Evolutionary conservation across 2,888 invertebrate species (phyloP).

Genomic region (Salticus scenicus): DNA sequence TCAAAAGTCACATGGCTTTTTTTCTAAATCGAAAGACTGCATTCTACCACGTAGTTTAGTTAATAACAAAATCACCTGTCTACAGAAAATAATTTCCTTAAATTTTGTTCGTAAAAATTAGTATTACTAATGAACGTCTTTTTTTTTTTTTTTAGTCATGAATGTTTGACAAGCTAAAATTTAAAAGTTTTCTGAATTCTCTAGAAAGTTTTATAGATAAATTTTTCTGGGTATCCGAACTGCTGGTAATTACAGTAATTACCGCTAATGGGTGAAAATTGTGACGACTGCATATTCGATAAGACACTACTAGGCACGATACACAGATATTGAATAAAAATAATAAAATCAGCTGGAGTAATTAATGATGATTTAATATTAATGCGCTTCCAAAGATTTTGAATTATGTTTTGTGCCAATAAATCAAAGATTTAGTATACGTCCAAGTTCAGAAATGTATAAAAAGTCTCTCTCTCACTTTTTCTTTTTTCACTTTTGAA

Average conservation of each 20-base stretch:
- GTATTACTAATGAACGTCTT: too few relatives aligned
- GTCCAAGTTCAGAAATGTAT: constrained; percentile 29
- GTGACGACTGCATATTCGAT: constrained; percentile 60
- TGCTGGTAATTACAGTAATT: constrained; percentile 62
- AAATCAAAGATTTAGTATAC: constrained; percentile 58
- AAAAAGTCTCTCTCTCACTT: constrained; percentile 17
- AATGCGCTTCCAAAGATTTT: constrained; percentile 59
- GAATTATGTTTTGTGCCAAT: constrained; percentile 57
- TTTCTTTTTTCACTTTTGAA: constrained; percentile 51
- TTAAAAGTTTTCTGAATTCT: too few relatives aligned
- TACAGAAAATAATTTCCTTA: too few relatives aligned
- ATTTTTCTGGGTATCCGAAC: constrained; percentile 7
- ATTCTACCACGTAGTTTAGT: too few relatives aligned
- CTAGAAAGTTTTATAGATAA: too few relatives aligned
- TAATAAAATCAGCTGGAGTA: constrained; percentile 57
- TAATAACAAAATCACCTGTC: too few relatives aligned
- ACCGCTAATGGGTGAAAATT: constrained; percentile 56
- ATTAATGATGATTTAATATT: constrained; percentile 70
- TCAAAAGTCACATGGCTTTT: too few relatives aligned
- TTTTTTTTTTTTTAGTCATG: too few relatives aligned
- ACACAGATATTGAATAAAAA: constrained; percentile 51
- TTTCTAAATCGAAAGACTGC: too few relatives aligned
- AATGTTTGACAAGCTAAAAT: too few relatives aligned
- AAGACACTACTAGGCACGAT: constrained; percentile 45
- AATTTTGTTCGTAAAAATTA: too few relatives aligned